Evolutionary conservation across 1,140 invertebrate genomes (phyloP).

Genomic region (Drosophila tropicalis): DNA sequence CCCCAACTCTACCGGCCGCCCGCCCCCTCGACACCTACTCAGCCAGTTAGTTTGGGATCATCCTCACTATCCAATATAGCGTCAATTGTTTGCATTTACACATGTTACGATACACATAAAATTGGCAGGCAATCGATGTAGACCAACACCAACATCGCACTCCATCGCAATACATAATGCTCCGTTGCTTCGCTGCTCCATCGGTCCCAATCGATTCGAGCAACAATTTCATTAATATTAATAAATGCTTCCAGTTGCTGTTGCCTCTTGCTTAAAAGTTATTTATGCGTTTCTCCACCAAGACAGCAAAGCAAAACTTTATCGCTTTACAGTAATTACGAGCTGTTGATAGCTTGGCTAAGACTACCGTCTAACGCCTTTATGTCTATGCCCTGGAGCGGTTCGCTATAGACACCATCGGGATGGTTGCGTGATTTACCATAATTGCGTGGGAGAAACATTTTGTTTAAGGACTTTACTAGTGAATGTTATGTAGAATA

Average conservation of each 20-base stretch:
- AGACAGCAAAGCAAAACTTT: constrained; percentile 51
- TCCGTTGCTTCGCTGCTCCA: too few relatives aligned
- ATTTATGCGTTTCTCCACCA: constrained; percentile 56
- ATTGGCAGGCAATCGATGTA: constrained; percentile 70
- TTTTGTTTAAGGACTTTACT: background rate
- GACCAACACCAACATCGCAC: constrained; percentile 16
- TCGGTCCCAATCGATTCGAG: constrained; percentile 60
- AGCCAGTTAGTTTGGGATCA: constrained; percentile 27
- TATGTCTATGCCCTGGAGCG: constrained; percentile 17
- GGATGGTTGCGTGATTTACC: constrained; percentile 60
- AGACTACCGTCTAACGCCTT: constrained; percentile 64
- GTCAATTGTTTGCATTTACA: constrained; percentile 81
- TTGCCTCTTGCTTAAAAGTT: constrained; percentile 27
- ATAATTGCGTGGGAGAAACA: constrained; percentile 28
- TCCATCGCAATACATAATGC: background rate
- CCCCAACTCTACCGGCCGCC: too few relatives aligned
- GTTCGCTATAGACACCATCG: constrained; percentile 18
- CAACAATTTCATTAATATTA: constrained; percentile 82
- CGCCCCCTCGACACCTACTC: constrained; percentile 54
- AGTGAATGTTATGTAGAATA: too few relatives aligned
- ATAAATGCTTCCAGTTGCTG: constrained; percentile 50
- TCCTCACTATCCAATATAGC: constrained; percentile 42
- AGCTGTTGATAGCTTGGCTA: constrained; percentile 76
- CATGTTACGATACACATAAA: constrained; percentile 81
- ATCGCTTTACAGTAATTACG: constrained; percentile 78